Evolutionary conservation across 2,888 invertebrate species (phyloP), one percentile per base, ranked within the genome.

Genomic region (Marronus borbonicus): DNA sequence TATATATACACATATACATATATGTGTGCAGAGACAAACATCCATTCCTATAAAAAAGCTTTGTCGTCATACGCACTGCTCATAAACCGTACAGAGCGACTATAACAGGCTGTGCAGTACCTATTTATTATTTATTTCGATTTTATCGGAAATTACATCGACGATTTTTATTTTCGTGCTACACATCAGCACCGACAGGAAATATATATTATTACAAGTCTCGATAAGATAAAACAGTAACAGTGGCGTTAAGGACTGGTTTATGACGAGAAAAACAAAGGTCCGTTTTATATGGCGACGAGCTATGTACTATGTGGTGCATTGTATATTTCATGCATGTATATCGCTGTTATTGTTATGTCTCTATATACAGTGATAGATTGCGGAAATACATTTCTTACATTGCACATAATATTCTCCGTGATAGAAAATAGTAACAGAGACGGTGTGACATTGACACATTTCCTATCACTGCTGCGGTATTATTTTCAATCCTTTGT

Each of bases 401-500:
- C 50, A 36, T 36, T 36, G 74, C 64, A 50, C 62, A 36, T 62
- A 20, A 36, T 8, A 58, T 58, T 20, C 55, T 20, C 68, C 52
- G 0, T 7, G 5, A 58, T 8, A 24, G 20, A 58, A 20, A 68
- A 58, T 8, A 58, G 20, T 20, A 20, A 68, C 12, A 52, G 14
- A 60, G 44, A 55, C 60, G 31, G 44, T 49, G 72, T 85, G 86
- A 84, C 87, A 87, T 86, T 86, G 87, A 86, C 86, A 85, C 82
- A 84, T 85, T 85, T 85, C 85, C 72, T 74, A 60, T 72, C 72
- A 58, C 72, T 20, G 12, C 12, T 20, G 28, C 24, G 24, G 44
- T 60, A 24, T 36, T 50, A 50, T 68, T 68, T 74, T 74, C n/a
- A 44, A 62, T 74, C 60, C 72, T 74, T 74, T 74, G 72, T 74